Percentiles rank a stretch among this genome's conserved stretches.
Conservation (phyloP, 2,113 vertebrate species). For the Cottus gobio region DNA sequence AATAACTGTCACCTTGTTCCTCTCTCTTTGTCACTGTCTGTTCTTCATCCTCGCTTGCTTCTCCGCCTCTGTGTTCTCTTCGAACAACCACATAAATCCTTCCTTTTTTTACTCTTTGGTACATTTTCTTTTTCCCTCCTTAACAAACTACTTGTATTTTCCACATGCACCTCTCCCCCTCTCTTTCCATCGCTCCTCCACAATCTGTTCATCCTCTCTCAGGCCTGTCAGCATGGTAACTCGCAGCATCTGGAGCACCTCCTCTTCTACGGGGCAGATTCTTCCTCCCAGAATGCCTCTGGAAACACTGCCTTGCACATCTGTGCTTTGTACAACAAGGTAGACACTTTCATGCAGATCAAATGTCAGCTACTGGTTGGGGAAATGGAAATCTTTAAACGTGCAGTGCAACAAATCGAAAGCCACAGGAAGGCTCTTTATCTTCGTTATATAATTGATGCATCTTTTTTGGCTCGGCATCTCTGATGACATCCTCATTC, state of each 20-base stretch:
- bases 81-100: slow-evolving; percentile 20
- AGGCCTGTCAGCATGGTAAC: slow-evolving; percentile 89
- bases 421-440: neutral
- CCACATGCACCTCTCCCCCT: neutral
- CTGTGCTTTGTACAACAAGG: slow-evolving; percentile 95
- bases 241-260: slow-evolving; percentile 93
- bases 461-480: neutral
- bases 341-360: slow-evolving; percentile 42
- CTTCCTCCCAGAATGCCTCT: slow-evolving; percentile 91
- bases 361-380: neutral
- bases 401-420: neutral
- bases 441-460: neutral
- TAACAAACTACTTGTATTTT: neutral
- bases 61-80: neutral
- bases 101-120: neutral
- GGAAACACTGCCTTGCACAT: slow-evolving; percentile 96
- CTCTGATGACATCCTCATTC: neutral
- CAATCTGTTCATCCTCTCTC: slow-evolving; percentile 37
- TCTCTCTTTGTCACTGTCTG: slow-evolving; percentile 20
- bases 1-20: slow-evolving; percentile 35
- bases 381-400: neutral
- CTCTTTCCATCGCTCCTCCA: neutral
- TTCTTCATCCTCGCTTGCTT: slow-evolving; percentile 17
- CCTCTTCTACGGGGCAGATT: slow-evolving; percentile 92
- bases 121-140: neutral